A percentile compares a stretch with the other conserved stretches of the same genome.
phyloP scores from a whole-genome alignment of 64 coral and sea anemone genomes.

The Pocillopora damicornis region DNA sequence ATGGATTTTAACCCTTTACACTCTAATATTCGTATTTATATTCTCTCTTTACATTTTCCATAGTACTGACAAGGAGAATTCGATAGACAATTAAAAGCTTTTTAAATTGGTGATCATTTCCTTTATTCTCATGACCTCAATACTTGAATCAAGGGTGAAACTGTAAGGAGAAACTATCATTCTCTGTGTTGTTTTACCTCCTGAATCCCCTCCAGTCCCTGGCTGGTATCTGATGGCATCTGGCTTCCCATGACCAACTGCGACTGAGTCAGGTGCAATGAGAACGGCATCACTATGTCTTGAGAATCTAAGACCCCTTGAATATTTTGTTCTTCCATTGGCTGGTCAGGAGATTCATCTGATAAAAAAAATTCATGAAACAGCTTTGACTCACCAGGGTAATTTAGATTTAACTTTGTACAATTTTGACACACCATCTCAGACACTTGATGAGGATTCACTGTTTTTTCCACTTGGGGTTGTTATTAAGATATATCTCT shows the following conservation, averaged over 20 bases:
- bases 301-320: conserved; percentile 18
- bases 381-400: too few relatives aligned
- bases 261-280: conserved; percentile 79
- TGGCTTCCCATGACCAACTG: conserved; percentile 50
- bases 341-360: conserved; percentile 10
- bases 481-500: too few relatives aligned
- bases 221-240: not conserved
- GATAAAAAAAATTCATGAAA: not conserved
- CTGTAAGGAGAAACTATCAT: not conserved
- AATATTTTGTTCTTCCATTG: conserved; percentile 1
- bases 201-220: not conserved
- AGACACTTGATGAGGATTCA: too few relatives aligned
- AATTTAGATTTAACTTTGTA: too few relatives aligned
- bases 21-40: too few relatives aligned
- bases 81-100: too few relatives aligned
- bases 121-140: too few relatives aligned
- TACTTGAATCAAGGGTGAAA: not conserved
- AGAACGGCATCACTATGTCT: conserved; percentile 33
- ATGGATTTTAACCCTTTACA: too few relatives aligned
- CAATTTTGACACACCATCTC: too few relatives aligned
- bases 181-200: not conserved
- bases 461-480: too few relatives aligned
- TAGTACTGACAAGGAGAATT: not conserved
- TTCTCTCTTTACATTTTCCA: too few relatives aligned
- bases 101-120: too few relatives aligned